Evolutionary conservation across 2,113 vertebrate genomes (phyloP), one percentile per base, ranked within the genome.

Genomic region (Dolichallabes microphthalmus): DNA sequence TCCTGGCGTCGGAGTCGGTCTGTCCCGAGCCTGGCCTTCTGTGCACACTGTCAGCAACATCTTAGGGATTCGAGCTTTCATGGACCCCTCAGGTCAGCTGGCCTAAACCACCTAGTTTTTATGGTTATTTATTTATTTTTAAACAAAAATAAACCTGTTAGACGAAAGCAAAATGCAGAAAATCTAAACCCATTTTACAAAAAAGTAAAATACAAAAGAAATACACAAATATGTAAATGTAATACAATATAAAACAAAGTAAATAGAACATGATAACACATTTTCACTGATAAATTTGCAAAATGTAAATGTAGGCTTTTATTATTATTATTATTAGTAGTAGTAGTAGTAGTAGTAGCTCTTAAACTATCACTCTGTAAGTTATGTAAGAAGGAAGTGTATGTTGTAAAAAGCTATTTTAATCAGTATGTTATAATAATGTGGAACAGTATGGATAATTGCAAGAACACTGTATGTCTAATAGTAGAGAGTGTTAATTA

Each of bases 1-100:
- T 58, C 89, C 94, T 1, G 94, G 91, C 2, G 94, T 92, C 93
- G 0, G 93, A 93, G 93, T 96, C 83, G 89, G 95, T 71, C 94
- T 97, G 81, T 93, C 95, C 2, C 94, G 96, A 61, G 94, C 95
- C 2, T 98, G 97, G 97, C 96, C 96, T 15, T 97, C 96, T 0
- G 95, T 96, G 6, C 96, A 97, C 86, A 97, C 96, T 0, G 96
- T 97, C 93, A 96, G 94, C 95, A 97, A 98, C 91, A 97, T 98
- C 86, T 90, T 98, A 87, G 97, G 97, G 64, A 95, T 97, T 88
- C 93, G 97, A 75, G 94, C 96, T 85, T 96, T 97, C 91, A 95
- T 97, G 95, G 96, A 98, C 77, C 96, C 95, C 88, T 91, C 91
- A 90, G 92, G 93, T 94, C 35, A 60, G 87, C 88, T 15, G 45